A percentile compares a stretch with the other conserved stretches of the same genome.
Evolutionary conservation across 2,888 invertebrate genomes (phyloP).

Genomic region (Bellardia pandia): DNA sequence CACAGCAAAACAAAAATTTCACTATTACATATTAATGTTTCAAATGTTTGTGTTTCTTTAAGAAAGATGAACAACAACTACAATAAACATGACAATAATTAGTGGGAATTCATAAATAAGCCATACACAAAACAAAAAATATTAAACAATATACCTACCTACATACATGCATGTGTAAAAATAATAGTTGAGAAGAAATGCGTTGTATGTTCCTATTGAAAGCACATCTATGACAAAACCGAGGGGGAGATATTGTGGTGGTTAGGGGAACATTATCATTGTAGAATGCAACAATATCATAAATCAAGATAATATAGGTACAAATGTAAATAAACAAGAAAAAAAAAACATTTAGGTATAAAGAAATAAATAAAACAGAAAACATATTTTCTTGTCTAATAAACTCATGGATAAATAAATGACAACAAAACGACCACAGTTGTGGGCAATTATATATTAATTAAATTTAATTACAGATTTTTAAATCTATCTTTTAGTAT

Average conservation of each 20-base stretch:
- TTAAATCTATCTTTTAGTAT: no score
- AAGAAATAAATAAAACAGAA: constrained; percentile 37
- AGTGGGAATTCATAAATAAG: constrained; percentile 56
- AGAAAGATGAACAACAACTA: constrained; percentile 34
- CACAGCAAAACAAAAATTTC: constrained; percentile 35
- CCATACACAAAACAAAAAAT: constrained; percentile 11
- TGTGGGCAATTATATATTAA: constrained; percentile 7
- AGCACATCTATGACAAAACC: constrained; percentile 14
- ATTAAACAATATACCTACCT: constrained; percentile 21
- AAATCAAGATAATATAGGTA: constrained; percentile 42
- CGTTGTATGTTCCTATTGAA: constrained; percentile 37
- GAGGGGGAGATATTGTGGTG: constrained; percentile 2
- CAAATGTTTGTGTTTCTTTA: constrained; percentile 29
- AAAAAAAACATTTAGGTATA: constrained; percentile 6
- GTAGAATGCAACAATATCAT: constrained; percentile 38
- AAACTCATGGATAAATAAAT: constrained; percentile 24
- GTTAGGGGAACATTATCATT: background rate
- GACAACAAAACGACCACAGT: constrained; percentile 8
- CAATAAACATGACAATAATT: constrained; percentile 39
- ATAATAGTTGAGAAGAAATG: constrained; percentile 15
- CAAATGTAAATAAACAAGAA: constrained; percentile 51
- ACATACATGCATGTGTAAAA: background rate
- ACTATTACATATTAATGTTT: constrained; percentile 31
- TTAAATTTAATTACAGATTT: background rate
- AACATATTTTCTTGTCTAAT: constrained; percentile 25